Base-by-base conservation (phyloP, 2,797 vertebrate species). In the Mus spretus region DNA sequence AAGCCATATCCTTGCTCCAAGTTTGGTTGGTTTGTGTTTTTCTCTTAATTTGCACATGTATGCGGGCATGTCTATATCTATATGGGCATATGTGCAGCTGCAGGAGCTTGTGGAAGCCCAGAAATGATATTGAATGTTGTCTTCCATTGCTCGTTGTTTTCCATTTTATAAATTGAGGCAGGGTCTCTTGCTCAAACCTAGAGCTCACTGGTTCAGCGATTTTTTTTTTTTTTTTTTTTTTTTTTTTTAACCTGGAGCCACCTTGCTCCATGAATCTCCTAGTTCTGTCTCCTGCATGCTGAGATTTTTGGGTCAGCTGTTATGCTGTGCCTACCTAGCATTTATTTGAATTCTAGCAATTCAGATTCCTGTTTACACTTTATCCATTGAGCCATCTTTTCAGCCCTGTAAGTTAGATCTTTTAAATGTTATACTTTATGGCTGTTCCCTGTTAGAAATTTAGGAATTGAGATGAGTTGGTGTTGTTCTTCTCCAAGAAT, bases 351-450 rank as follows among this genome's bases (percentile, higher is more conserved):
- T 67, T 67, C 61, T 85, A 24, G 61, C 12, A 10, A 85, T 85
- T 34, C 61, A 85, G 31, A 85, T 44, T 34, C 61, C 28, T 50
- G 82, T 34, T 67, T 37, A 84, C 14, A 50, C 11, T 50, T 14
- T 34, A 47, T 50, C 82, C 40, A 50, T 44, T 85, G 11, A 65
- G 6, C 28, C 28, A 65, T 47, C 61, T 67, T 37, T 12, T 44
- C 24, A 50, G 47, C 47, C 47, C 50, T 50, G 7, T n/a, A 57
- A 67, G 44, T 74, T 82, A 37, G 40, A 14, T 65, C 77, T 92
- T 92, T 94, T 96, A 86, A 79, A 78, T 47, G 61, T 17, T 79
- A 10, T 4, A 34, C 84, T 75, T 94, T 91, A 50, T 91, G 47
- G 44, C 82, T 92, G 6, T 81, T 85, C 75, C 61, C 80, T 96